Percentiles rank a stretch among this genome's conserved stretches.
Conservation (phyloP, 2,888 invertebrate genomes). For the Athetis lepigone region DNA sequence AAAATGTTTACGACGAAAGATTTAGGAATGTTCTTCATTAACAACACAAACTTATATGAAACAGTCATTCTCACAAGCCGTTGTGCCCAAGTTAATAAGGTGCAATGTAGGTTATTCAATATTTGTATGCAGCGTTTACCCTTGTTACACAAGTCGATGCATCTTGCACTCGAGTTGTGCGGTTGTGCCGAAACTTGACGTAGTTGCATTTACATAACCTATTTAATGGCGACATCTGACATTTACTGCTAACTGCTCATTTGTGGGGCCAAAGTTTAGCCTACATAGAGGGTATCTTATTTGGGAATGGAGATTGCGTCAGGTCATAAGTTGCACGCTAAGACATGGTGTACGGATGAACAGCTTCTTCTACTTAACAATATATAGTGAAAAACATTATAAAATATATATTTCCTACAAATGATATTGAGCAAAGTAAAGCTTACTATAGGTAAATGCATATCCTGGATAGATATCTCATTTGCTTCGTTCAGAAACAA, state of each 20-base stretch:
- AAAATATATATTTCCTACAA: too few species aligned
- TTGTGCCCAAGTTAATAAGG: conserved; percentile 11
- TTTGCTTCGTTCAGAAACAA: conserved; percentile 28
- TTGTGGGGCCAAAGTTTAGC: conserved; percentile 22
- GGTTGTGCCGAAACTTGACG: conserved; percentile 49
- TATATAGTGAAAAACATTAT: too few species aligned
- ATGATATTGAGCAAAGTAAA: not conserved
- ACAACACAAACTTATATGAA: not conserved
- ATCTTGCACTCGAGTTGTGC: conserved; percentile 40
- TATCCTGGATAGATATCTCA: not conserved
- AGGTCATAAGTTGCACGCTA: too few species aligned
- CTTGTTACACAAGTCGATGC: conserved; percentile 49
- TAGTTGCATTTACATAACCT: conserved; percentile 76
- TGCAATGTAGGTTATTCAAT: conserved; percentile 33
- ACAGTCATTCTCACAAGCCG: conserved; percentile 1
- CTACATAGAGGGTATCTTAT: not conserved
- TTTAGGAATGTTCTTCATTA: not conserved
- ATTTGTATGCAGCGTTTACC: conserved; percentile 52
- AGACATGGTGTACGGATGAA: too few species aligned
- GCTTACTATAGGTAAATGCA: not conserved
- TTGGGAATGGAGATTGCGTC: not conserved
- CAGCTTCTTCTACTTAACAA: too few species aligned
- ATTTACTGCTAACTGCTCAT: conserved; percentile 43
- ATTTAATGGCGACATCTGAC: conserved; percentile 66
- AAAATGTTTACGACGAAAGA: not conserved